A percentile compares a stretch with the other conserved stretches of the same genome.
Conservation (phyloP, 2,113 vertebrate species). For the Strix aluco region DNA sequence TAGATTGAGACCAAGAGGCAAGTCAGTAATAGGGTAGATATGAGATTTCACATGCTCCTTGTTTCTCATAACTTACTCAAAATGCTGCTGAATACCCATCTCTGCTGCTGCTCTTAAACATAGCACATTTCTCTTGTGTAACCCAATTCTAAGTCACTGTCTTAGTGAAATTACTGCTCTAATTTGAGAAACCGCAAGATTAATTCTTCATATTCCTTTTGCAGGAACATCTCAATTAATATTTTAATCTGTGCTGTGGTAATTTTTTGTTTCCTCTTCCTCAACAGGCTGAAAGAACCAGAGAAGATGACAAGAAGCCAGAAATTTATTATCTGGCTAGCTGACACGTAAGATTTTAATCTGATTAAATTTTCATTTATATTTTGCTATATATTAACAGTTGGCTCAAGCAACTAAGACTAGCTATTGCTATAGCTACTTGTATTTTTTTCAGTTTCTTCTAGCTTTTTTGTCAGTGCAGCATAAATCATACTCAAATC, state of each 20-base stretch:
- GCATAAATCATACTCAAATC: not conserved
- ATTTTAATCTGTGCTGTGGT: not conserved
- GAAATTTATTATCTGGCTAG: constrained; percentile 87
- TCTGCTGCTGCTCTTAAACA: not conserved
- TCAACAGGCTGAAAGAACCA: constrained; percentile 84
- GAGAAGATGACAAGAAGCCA: constrained; percentile 81
- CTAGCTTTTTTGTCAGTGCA: not conserved
- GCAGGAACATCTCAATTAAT: not conserved
- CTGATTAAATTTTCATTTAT: not conserved
- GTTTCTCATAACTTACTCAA: not conserved
- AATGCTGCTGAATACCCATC: not conserved
- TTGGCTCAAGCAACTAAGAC: not conserved
- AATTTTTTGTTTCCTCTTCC: not conserved
- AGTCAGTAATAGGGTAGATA: not conserved
- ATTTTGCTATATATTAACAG: not conserved
- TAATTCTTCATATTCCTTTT: not conserved
- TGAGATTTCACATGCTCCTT: not conserved
- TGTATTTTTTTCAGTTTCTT: not conserved
- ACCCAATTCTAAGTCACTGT: not conserved
- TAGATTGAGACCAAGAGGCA: not conserved
- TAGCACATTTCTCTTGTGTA: not conserved
- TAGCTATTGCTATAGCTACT: not conserved
- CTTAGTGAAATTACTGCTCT: not conserved
- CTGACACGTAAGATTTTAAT: constrained; percentile 85
- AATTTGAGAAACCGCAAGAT: constrained; percentile 1